A percentile compares a stretch with the other conserved stretches of the same genome.
Evolutionary conservation across 1,140 invertebrate species (phyloP).

Genomic region (Zaprionus ornatus): DNA sequence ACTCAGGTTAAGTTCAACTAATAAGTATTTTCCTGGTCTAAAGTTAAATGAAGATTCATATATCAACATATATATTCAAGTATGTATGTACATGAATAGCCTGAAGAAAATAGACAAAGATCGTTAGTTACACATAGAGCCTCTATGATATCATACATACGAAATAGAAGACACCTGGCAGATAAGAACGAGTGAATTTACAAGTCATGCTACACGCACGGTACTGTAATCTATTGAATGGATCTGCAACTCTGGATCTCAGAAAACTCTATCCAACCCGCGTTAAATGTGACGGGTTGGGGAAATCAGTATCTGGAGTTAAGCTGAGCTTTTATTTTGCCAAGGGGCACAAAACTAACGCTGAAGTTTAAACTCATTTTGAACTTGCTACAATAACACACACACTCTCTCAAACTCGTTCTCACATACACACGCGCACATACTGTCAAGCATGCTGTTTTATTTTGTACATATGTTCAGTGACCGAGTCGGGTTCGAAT

Average conservation of each 20-base stretch:
- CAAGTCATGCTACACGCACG: not conserved
- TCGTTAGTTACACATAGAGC: no score
- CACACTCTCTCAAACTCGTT: conserved; percentile 17
- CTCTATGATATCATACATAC: no score
- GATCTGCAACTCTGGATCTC: not conserved
- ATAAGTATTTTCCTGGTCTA: no score
- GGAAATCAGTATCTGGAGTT: conserved; percentile 45
- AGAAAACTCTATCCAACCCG: not conserved
- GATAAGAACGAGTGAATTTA: not conserved
- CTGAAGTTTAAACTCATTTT: conserved; percentile 74
- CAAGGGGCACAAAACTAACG: conserved; percentile 45
- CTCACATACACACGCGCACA: conserved; percentile 9
- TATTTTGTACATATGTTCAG: conserved; percentile 44
- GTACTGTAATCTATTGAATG: not conserved
- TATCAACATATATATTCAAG: no score
- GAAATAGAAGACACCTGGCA: not conserved
- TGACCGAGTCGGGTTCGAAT: conserved; percentile 55
- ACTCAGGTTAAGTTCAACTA: no score
- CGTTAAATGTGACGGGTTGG: not conserved
- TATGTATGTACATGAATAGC: no score
- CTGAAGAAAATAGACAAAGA: no score
- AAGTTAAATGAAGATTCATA: no score
- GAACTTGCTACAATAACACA: conserved; percentile 36
- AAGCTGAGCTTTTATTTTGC: conserved; percentile 37
- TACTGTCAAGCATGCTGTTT: conserved; percentile 2